phyloP scores from a whole-genome alignment of 2,797 vertebrate species.

The Anguilla pacifica region DNA sequence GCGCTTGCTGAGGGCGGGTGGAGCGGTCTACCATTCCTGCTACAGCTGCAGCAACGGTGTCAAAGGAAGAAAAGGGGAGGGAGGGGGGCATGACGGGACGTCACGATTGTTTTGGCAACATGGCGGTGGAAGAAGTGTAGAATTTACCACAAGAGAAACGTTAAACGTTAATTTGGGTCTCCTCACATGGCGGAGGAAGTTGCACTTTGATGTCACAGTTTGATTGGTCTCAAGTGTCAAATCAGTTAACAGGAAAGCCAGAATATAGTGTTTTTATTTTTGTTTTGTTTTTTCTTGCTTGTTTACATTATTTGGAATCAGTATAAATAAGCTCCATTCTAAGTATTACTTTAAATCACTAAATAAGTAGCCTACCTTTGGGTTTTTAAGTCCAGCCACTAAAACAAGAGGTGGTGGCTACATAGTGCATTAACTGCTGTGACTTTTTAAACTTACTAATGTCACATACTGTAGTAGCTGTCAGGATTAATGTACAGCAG shows the following conservation, averaged over 20 bases:
- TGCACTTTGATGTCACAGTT: neutral
- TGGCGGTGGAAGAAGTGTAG: neutral
- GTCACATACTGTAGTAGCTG: neutral
- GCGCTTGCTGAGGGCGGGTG: neutral
- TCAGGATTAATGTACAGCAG: neutral
- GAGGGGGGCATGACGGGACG: neutral
- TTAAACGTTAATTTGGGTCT: neutral
- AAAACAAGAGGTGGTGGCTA: neutral
- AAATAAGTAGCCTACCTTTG: neutral
- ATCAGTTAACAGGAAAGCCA: neutral
- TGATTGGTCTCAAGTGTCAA: neutral
- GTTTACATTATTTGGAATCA: neutral
- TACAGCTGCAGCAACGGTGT: neutral
- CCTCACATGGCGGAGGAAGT: neutral
- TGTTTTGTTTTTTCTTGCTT: neutral
- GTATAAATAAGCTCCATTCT: neutral
- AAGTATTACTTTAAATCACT: neutral
- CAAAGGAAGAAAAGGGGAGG: neutral
- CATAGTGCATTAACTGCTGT: neutral
- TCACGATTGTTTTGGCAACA: slow-evolving; percentile 15
- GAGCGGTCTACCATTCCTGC: neutral
- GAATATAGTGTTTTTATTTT: neutral
- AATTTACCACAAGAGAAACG: neutral
- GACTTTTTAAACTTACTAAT: neutral
- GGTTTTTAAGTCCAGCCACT: neutral